phyloP scores from a whole-genome alignment of 2,797 vertebrate species.

The Mico argentatus region DNA sequence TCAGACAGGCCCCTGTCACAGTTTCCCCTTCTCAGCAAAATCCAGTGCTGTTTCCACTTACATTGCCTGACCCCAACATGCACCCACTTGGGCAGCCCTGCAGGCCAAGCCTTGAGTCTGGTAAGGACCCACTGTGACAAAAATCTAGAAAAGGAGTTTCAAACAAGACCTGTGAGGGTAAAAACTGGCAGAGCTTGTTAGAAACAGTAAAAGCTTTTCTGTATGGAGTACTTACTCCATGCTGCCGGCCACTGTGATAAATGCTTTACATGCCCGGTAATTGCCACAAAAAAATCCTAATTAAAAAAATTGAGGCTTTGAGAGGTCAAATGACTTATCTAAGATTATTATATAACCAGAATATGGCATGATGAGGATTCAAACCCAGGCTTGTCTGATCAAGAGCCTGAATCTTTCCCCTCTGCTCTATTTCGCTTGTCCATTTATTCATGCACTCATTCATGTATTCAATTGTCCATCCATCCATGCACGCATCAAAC shows the following conservation, averaged over 20 bases:
- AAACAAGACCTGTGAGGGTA: not conserved
- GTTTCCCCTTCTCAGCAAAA: constrained; percentile 36
- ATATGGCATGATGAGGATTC: not conserved
- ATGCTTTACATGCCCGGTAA: not conserved
- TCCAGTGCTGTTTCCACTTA: not conserved
- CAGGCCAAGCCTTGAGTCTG: not conserved
- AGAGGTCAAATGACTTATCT: not conserved
- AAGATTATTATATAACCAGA: not conserved
- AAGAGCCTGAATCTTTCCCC: not conserved
- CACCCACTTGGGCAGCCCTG: not conserved
- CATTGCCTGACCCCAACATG: not conserved
- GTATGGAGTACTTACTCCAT: not conserved
- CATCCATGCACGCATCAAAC: not conserved
- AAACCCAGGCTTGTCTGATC: not conserved
- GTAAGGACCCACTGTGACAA: not conserved
- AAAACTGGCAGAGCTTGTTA: not conserved
- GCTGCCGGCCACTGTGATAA: not conserved
- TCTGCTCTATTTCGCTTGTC: not conserved
- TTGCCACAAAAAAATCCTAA: not conserved
- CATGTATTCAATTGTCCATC: not conserved
- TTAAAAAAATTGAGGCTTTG: not conserved
- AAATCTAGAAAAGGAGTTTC: not conserved
- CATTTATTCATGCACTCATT: not conserved
- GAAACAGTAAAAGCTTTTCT: not conserved
- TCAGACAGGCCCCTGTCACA: not conserved